A percentile compares a stretch with the other conserved stretches of the same genome.
Conservation (phyloP, 2,797 vertebrate genomes). For the Sarcophilus harrisii region DNA sequence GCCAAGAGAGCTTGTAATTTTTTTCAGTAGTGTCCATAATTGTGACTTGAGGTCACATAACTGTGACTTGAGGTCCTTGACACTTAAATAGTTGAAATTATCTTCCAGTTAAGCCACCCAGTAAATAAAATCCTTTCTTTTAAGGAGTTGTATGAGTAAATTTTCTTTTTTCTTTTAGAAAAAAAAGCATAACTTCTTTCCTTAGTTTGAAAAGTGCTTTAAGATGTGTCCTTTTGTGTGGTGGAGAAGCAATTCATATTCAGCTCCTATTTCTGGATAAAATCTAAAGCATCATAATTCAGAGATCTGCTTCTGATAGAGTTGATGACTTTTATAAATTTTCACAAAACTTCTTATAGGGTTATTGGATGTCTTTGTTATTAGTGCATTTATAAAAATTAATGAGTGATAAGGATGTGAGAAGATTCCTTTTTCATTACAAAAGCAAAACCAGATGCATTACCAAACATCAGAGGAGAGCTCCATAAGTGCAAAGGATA, state of each 20-base stretch:
- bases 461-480: conserved; percentile 48
- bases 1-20: neutral
- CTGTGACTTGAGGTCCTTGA: neutral
- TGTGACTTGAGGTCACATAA: neutral
- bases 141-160: conserved; percentile 67
- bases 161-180: conserved; percentile 72
- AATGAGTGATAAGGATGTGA: conserved; percentile 62
- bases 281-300: conserved; percentile 71
- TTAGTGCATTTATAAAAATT: conserved; percentile 70
- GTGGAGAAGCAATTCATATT: conserved; percentile 73
- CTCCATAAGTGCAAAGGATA: conserved; percentile 36
- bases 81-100: conserved; percentile 72
- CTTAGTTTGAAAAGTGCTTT: conserved; percentile 18
- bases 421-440: conserved; percentile 59
- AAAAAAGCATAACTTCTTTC: conserved; percentile 75
- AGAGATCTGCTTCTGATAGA: conserved; percentile 73
- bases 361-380: conserved; percentile 58
- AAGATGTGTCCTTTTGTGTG: conserved; percentile 72
- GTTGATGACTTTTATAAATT: conserved; percentile 65
- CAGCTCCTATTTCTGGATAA: conserved; percentile 68
- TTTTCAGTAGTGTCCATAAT: neutral
- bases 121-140: conserved; percentile 69
- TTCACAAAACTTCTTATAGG: conserved; percentile 59
- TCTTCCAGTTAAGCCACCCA: conserved; percentile 71
- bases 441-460: conserved; percentile 67